These are phyloP conservation scores for Latrodectus geometricus DNA, from an alignment of 1,140 invertebrate species.

Conservation along the genomic window DNA sequence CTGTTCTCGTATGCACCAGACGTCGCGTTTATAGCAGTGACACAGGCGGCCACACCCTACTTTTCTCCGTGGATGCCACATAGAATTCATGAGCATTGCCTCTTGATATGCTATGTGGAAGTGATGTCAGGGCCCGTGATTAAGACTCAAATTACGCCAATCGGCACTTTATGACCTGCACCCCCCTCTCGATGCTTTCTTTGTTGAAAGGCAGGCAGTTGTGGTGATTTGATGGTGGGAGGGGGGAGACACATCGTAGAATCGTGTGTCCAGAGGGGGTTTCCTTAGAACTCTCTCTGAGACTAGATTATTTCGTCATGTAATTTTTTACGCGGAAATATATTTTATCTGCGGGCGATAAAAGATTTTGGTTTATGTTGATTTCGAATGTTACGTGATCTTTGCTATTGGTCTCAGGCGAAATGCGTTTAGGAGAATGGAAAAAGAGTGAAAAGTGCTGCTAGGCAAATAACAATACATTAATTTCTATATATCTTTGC, in stretches of 20 bases:
- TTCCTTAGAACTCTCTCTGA: not conserved
- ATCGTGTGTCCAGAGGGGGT: slow-evolving; percentile 1
- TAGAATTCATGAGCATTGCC: slow-evolving; percentile 1
- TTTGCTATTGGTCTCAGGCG: no score
- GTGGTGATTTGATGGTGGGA: not conserved
- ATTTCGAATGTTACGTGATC: no score
- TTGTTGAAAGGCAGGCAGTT: not conserved
- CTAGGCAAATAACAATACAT: no score
- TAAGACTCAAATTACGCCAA: slow-evolving; percentile 50
- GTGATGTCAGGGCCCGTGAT: slow-evolving; percentile 36
- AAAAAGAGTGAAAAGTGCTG: no score
- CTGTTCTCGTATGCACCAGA: slow-evolving; percentile 14
- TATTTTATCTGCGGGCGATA: not conserved
- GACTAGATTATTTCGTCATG: not conserved
- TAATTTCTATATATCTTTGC: no score
- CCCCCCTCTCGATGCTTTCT: not conserved
- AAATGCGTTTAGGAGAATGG: no score
- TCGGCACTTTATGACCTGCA: slow-evolving; percentile 28
- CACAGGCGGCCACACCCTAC: slow-evolving; percentile 29
- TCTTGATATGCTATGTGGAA: slow-evolving; percentile 22
- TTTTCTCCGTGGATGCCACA: slow-evolving; percentile 19
- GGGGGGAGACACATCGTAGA: not conserved
- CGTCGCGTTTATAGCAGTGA: slow-evolving; percentile 9
- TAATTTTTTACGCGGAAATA: not conserved
- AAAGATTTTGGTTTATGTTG: no score